Evolutionary conservation across 2,113 vertebrate genomes (phyloP), one percentile per base, ranked within the genome.

Genomic region (Hassar affinis): DNA sequence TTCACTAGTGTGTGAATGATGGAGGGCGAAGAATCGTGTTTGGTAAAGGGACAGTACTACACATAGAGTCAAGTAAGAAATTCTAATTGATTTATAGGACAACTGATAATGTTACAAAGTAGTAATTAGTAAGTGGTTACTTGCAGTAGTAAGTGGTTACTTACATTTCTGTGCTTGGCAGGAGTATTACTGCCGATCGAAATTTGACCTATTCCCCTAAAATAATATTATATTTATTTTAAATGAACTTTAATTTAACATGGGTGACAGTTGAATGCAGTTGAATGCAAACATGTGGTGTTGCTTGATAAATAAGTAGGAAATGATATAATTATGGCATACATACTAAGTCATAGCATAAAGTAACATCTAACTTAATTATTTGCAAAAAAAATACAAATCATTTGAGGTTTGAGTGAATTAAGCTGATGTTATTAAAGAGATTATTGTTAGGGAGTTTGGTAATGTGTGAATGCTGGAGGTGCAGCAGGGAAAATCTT

Each of bases 41-140:
- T 80, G 85, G 87, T 15, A 77, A 27, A 45, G 87, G 85, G 1
- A 89, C 82, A 80, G 51, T 57, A 42, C 56, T 90, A 75, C 14
- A 66, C 49, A 71, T 90, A 45, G 33, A 88, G 74, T 72, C 86
- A 87, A 85, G 89, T 90, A 88, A 88, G 88, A 72, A 20, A 59
- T 17, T 7, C 10, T 12, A 7, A 59, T 25, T 3, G 6, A 35
- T 62, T 15, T 10, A 71, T 45, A 45, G 1, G 62, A 4, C 17
- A 71, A 22, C 18, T 4, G 14, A 61, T 59, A 17, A 57, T 4
- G 0, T 78, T 22, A 72, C 15, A 47, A 6, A n/a, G 7, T 18
- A 64, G 4, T 30, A 62, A 2, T 12, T 59, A 59, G 8, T n/a
- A n/a, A 71, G 42, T 42, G n/a, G 42, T 38, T 22, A 0, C 35